Conservation (phyloP, 2,797 vertebrate genomes). For the Enteromius radiatus region DNA sequence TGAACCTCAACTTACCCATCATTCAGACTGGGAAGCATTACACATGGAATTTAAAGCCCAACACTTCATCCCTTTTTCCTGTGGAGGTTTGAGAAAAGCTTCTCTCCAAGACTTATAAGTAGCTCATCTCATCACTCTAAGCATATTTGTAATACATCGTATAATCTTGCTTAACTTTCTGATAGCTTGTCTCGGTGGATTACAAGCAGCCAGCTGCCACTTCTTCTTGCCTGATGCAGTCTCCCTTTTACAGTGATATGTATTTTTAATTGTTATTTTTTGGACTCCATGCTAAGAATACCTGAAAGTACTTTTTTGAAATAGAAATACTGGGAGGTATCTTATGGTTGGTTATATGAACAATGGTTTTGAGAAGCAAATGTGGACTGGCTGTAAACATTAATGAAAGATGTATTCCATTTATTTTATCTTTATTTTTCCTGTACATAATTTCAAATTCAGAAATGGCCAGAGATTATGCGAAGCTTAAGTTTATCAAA, state of each 20-base stretch:
- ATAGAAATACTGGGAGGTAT: neutral
- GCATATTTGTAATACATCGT: constrained; percentile 60
- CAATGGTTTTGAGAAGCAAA: neutral
- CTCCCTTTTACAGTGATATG: neutral
- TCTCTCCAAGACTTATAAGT: constrained; percentile 59
- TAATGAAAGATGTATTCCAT: neutral
- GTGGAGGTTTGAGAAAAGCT: constrained; percentile 35
- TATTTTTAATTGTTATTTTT: neutral
- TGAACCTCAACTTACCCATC: constrained; percentile 53
- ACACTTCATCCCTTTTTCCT: constrained; percentile 35
- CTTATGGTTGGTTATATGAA: neutral
- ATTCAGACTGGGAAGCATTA: constrained; percentile 52
- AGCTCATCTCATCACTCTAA: constrained; percentile 61
- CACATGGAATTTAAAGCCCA: constrained; percentile 44
- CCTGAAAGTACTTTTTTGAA: neutral
- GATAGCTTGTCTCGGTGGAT: constrained; percentile 58
- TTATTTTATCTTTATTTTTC: neutral
- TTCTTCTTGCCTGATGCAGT: constrained; percentile 7
- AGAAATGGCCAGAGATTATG: neutral
- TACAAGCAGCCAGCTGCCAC: constrained; percentile 37
- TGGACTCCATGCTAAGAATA: neutral
- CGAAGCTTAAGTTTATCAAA: neutral
- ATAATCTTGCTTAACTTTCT: constrained; percentile 64
- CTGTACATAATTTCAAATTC: no score
- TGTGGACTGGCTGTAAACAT: constrained; percentile 15